These are phyloP conservation scores for Scolopax bukidnonensis DNA, from an alignment of 2,797 vertebrate species.

Conservation along the genomic window DNA sequence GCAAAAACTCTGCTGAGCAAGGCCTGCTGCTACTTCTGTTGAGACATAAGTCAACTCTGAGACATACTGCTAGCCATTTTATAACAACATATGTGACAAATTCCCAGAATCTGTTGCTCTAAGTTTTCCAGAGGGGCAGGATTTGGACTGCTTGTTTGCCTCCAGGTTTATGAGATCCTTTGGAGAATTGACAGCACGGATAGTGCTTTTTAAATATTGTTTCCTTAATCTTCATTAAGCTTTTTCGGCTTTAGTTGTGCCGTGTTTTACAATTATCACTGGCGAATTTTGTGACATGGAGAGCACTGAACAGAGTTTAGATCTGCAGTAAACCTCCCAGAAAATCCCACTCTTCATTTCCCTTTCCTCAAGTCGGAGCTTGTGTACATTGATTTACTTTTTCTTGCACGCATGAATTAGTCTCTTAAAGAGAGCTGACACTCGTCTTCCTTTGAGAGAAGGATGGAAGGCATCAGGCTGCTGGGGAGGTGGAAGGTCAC, in stretches of 20 bases:
- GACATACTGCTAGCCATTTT: background rate
- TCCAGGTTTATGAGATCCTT: background rate
- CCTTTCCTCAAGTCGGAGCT: background rate
- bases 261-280: background rate
- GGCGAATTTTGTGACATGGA: background rate
- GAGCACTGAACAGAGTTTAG: background rate
- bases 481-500: background rate
- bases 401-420: background rate
- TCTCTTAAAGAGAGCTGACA: background rate
- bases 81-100: background rate
- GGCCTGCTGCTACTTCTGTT: background rate
- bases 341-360: background rate
- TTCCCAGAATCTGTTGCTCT: background rate
- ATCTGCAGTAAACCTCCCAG: background rate
- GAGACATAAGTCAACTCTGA: background rate
- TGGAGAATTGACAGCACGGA: background rate
- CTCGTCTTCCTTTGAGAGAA: background rate
- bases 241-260: background rate
- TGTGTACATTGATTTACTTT: background rate
- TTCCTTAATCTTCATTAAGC: background rate
- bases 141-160: background rate
- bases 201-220: background rate
- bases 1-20: background rate
- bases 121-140: background rate
- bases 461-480: background rate